Evolutionary conservation across 2,797 vertebrate genomes (phyloP), one percentile per base, ranked within the genome.

Genomic region (Sebastes nivosus): DNA sequence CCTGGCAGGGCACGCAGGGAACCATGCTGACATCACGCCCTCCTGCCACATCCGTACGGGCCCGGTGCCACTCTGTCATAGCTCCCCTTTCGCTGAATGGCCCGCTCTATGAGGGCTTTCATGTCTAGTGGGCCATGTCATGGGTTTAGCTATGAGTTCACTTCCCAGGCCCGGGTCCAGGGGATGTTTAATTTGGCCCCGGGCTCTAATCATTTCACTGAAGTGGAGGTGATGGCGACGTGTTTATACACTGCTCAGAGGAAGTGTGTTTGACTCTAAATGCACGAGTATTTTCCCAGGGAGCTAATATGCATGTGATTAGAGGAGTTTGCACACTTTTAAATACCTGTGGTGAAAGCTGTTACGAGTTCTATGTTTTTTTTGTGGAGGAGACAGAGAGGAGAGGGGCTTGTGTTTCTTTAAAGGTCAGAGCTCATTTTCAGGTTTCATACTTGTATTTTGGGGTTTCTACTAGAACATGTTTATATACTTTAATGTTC

Each of bases 101-200:
- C 13, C 42, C 64, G 2, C 89, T 88, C 86, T 90, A 79, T 88
- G 87, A 89, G 85, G 83, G 60, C 88, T 92, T 93, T 94, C 85
- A 89, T 88, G 88, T 92, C 82, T 87, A 80, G 64, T 75, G 84
- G 88, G 80, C 77, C 91, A 85, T 92, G 89, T 94, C 88, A 91
- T 88, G 82, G 86, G 58, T 92, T 92, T 87, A 90, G 86, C 83
- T 75, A 90, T 94, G 91, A 94, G 86, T 91, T 94, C 87, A 92
- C 83, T 94, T 94, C 92, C 91, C 82, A 84, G 80, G 84, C 87
- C 30, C 24, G 80, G 60, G 76, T 87, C 87, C 84, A 92, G 76
- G 87, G 92, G 91, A 93, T 92, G 91, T 95, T 94, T 90, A 77
- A 90, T 88, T 91, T 93, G 91, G 89, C 88, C 72, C 61, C 2